phyloP scores from a whole-genome alignment of 2,888 invertebrate species.

The Dicranocentrus wangi region DNA sequence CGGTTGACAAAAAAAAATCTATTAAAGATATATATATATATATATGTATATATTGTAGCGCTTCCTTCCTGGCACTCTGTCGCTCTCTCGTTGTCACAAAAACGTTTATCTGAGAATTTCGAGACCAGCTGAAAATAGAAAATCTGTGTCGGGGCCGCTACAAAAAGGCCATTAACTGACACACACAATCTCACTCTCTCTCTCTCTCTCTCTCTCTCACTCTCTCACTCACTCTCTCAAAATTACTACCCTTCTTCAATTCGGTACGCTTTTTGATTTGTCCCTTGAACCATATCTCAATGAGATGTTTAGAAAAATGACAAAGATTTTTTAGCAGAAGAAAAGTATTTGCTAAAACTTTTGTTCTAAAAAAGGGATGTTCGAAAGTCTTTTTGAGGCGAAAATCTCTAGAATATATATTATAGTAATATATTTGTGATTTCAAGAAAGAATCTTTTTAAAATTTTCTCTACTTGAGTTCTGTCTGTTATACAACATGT shows the following conservation, averaged over 20 bases:
- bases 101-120: background rate
- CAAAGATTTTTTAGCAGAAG: background rate
- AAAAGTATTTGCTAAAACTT: too few species aligned
- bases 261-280: conserved; percentile 63
- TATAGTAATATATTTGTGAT: too few species aligned
- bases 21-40: conserved; percentile 18
- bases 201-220: conserved; percentile 1
- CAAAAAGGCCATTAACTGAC: background rate
- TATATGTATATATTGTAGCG: conserved; percentile 28
- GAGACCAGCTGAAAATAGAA: conserved; percentile 7
- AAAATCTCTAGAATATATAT: too few species aligned
- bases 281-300: conserved; percentile 37
- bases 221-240: conserved; percentile 14
- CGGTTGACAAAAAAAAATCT: too few species aligned
- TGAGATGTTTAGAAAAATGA: conserved; percentile 6
- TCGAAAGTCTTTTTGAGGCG: too few species aligned
- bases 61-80: conserved; percentile 60
- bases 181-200: conserved; percentile 10
- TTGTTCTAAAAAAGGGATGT: too few species aligned
- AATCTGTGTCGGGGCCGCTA: background rate
- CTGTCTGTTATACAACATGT: too few species aligned
- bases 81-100: conserved; percentile 27
- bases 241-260: conserved; percentile 30
- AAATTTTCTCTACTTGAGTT: too few species aligned
- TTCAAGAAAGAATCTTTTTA: too few species aligned